Evolutionary conservation across 64 coral and sea anemone genomes (phyloP), one percentile per base, ranked within the genome.

Genomic region (Dendronephthya gigantea): DNA sequence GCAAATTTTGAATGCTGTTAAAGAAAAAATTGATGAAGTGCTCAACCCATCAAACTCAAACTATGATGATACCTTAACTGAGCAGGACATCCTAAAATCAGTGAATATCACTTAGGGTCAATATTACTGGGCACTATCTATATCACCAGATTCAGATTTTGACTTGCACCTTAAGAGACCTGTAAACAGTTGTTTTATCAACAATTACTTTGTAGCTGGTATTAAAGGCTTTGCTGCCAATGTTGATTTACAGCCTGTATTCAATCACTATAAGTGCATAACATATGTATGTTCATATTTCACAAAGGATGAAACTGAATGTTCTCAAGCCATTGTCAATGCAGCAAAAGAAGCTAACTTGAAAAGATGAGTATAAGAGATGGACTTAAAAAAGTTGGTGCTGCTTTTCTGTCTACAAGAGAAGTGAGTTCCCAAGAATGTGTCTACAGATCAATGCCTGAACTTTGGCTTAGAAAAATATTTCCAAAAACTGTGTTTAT

Each of bases 41-140:
- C 68, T 74, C 22, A 74, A 74, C 68, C 68, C 68, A 74, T 74
- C 68, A 0, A 74, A 74, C 68, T 74, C 68, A 74, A 28, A 74
- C 25, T 74, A 74, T 8, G 9, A 74, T 74, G 0, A 74, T 1
- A 74, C 68, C 0, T 8, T 8, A 9, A 70, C 9, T 74, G 68
- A 8, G 32, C 13, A 0, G 30, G 68, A 74, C 25, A 74, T 74
- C 68, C 32, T 74, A 8, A 0, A 74, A 1, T 4, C 9, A 8
- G 1, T 74, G 5, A 74, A 1, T 35, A 74, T 74, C 6, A 74
- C n/a, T 1, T 16, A 74, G 9, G 9, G 30, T n/a, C n/a, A n/a
- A n/a, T n/a, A n/a, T n/a, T n/a, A n/a, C n/a, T n/a, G n/a, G n/a
- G n/a, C n/a, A n/a, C n/a, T n/a, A n/a, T n/a, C n/a, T n/a, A n/a